phyloP scores from a whole-genome alignment of 2,113 vertebrate species.

The Podilymbus podiceps region DNA sequence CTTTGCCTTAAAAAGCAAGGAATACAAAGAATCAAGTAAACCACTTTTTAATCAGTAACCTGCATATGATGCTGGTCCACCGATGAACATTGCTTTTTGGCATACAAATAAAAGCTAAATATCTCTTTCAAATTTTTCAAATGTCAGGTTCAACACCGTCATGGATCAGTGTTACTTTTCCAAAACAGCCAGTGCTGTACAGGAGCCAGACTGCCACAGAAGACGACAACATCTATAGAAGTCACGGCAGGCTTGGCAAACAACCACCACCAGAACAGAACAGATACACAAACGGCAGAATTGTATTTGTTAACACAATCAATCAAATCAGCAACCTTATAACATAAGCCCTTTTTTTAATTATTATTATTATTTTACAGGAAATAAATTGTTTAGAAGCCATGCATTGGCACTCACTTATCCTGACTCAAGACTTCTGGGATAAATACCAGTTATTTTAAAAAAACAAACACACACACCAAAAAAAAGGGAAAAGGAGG shows the following conservation, averaged over 20 bases:
- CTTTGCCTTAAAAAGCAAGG: background rate
- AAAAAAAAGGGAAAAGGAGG: background rate
- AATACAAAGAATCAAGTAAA: background rate
- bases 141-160: background rate
- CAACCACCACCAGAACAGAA: background rate
- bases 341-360: background rate
- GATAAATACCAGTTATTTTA: background rate
- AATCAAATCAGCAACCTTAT: background rate
- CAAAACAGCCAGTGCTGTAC: background rate
- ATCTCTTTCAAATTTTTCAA: background rate
- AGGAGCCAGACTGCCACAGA: background rate
- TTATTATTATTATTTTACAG: background rate
- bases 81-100: background rate
- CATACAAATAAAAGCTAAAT: background rate
- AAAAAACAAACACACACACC: background rate
- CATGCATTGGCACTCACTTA: background rate
- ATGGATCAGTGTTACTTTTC: background rate
- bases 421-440: background rate
- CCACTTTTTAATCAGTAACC: background rate
- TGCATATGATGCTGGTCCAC: background rate
- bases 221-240: background rate
- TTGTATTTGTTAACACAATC: background rate
- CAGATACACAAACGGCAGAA: background rate
- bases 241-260: background rate
- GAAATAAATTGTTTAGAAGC: background rate